A percentile compares a stretch with the other conserved stretches of the same genome.
These are phyloP conservation scores for Poeciliopsis turneri DNA, from an alignment of 2,797 vertebrate species.

Conservation along the genomic window DNA sequence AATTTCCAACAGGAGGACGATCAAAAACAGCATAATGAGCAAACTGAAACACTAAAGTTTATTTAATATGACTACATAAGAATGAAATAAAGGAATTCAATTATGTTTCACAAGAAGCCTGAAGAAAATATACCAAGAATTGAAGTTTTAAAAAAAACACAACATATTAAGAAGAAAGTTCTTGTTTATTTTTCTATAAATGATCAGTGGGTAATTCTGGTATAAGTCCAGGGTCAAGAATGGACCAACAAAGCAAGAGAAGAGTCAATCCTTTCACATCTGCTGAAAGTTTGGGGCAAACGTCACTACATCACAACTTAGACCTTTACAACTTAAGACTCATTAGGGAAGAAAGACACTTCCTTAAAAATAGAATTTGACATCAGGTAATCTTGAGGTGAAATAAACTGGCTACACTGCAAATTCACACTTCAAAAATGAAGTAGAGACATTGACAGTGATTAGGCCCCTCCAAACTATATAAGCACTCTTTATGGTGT, in stretches of 20 bases:
- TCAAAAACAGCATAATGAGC: neutral
- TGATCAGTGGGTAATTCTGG: neutral
- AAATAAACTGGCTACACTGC: slow-evolving; percentile 37
- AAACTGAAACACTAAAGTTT: slow-evolving; percentile 49
- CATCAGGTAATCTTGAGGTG: neutral
- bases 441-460: neutral
- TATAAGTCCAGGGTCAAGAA: neutral
- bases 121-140: slow-evolving; percentile 52
- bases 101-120: slow-evolving; percentile 56
- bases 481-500: slow-evolving; percentile 15
- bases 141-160: slow-evolving; percentile 17
- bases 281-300: neutral
- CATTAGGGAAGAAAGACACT: neutral
- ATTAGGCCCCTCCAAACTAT: neutral
- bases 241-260: neutral
- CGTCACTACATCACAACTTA: neutral
- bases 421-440: slow-evolving; percentile 39
- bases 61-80: slow-evolving; percentile 66
- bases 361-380: neutral
- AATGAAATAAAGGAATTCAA: slow-evolving; percentile 38
- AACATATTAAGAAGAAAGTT: neutral
- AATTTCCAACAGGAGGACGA: neutral
- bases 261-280: neutral
- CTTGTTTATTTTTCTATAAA: neutral
- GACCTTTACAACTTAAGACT: neutral